A percentile compares a stretch with the other conserved stretches of the same genome.
phyloP scores from a whole-genome alignment of 2,888 invertebrate genomes.

The Cosmia pyralina region DNA sequence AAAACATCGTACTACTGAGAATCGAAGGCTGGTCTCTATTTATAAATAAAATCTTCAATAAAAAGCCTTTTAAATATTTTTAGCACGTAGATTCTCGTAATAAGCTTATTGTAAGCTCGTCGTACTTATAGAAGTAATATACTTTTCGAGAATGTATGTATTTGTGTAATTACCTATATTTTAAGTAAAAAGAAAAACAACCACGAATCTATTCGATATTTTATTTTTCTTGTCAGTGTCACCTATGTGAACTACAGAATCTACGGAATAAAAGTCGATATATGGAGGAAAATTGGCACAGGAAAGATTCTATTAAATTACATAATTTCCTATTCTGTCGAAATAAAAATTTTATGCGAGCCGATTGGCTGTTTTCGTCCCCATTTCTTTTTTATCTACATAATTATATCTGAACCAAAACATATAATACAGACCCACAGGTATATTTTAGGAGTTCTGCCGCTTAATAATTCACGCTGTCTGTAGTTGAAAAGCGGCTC shows the following conservation, averaged over 20 bases:
- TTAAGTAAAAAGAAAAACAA: neutral
- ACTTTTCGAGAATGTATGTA: neutral
- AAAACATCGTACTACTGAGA: neutral
- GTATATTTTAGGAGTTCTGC: slow-evolving; percentile 23
- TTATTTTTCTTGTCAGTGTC: neutral
- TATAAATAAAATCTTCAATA: slow-evolving; percentile 4
- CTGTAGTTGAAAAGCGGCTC: slow-evolving; percentile 33
- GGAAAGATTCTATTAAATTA: neutral
- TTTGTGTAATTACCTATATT: neutral
- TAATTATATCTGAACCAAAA: neutral
- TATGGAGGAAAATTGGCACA: neutral
- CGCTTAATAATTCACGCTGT: slow-evolving; percentile 50
- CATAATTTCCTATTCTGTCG: neutral
- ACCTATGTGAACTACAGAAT: neutral
- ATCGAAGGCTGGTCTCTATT: neutral
- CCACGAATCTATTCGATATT: neutral
- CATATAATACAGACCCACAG: slow-evolving; percentile 29
- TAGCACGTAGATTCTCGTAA: slow-evolving; percentile 4
- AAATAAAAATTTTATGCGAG: neutral
- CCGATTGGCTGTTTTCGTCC: neutral
- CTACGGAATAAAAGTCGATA: neutral
- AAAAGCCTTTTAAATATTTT: neutral
- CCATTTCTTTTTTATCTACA: neutral
- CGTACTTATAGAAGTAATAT: neutral
- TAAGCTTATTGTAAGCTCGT: neutral